Evolutionary conservation across 2,113 vertebrate species (phyloP).

Genomic region (Rhynchopsitta pachyrhyncha): DNA sequence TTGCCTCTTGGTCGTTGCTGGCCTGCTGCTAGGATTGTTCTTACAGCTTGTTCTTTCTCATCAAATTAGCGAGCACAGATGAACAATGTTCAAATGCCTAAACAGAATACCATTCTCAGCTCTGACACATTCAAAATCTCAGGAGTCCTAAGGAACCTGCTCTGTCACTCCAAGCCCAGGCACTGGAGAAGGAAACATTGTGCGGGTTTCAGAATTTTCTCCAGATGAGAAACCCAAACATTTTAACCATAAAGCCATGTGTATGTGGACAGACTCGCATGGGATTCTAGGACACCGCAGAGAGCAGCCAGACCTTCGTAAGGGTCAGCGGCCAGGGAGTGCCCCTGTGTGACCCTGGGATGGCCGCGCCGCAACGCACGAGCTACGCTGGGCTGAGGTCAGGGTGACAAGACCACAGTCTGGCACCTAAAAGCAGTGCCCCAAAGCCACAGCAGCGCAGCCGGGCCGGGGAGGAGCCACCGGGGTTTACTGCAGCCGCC

Average conservation of each 20-base stretch:
- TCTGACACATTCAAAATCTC: background rate
- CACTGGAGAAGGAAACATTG: accelerated
- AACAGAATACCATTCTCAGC: background rate
- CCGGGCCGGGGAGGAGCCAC: background rate
- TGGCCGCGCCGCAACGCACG: accelerated
- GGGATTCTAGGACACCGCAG: background rate
- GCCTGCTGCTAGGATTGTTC: background rate
- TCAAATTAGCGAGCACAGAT: background rate
- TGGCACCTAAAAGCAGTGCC: background rate
- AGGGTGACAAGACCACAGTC: accelerated
- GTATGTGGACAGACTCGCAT: too few relatives aligned
- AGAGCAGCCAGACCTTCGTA: too few relatives aligned
- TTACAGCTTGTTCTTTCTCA: background rate
- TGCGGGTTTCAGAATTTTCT: background rate
- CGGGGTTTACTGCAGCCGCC: accelerated
- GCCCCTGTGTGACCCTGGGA: background rate
- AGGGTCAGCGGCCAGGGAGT: background rate
- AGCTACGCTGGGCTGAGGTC: background rate
- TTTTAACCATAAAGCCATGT: background rate
- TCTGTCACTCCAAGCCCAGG: accelerated
- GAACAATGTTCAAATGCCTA: background rate
- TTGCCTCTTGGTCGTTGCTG: background rate
- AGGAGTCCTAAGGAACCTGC: background rate
- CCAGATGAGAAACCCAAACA: background rate
- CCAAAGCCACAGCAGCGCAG: background rate